Conservation (phyloP, 2,113 vertebrate species). For the Forbesichthys agassizii region DNA sequence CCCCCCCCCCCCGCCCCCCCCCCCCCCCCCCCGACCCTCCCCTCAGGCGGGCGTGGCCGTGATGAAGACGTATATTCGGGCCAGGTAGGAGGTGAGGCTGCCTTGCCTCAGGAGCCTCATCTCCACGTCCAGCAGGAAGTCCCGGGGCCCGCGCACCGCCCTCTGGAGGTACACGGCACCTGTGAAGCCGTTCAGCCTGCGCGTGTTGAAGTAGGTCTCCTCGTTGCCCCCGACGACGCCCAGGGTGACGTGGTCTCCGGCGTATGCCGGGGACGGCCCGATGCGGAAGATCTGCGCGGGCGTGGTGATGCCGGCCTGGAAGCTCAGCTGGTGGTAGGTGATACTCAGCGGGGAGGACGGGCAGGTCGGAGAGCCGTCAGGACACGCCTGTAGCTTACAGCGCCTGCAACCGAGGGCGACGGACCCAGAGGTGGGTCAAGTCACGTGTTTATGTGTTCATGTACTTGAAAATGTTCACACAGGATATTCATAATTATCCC, state of each 20-base stretch:
- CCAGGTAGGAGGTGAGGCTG: constrained; percentile 85
- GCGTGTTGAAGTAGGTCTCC: constrained; percentile 87
- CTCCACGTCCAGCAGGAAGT: constrained; percentile 92
- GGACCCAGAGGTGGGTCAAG: background rate
- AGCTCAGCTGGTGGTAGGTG: constrained; percentile 89
- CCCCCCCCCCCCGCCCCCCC: too few relatives aligned
- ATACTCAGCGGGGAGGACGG: constrained; percentile 84
- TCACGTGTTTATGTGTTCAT: too few relatives aligned
- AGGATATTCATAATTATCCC: too few relatives aligned
- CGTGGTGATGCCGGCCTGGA: constrained; percentile 87
- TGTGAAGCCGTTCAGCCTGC: constrained; percentile 86
- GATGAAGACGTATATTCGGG: constrained; percentile 91
- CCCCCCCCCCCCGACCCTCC: background rate
- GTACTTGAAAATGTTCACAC: too few relatives aligned
- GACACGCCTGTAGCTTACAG: constrained; percentile 85
- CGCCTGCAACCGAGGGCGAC: constrained; percentile 70
- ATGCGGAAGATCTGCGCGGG: constrained; percentile 93
- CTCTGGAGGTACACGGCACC: constrained; percentile 88
- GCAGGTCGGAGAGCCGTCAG: constrained; percentile 82
- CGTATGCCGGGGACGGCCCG: constrained; percentile 84
- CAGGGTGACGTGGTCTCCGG: constrained; percentile 86
- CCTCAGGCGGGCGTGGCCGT: constrained; percentile 75
- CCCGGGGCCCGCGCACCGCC: constrained; percentile 80
- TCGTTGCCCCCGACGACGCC: constrained; percentile 85
- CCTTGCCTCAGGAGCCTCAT: constrained; percentile 94